Base-by-base conservation (phyloP, 2,888 invertebrate species). In the Mythimna albipuncta region DNA sequence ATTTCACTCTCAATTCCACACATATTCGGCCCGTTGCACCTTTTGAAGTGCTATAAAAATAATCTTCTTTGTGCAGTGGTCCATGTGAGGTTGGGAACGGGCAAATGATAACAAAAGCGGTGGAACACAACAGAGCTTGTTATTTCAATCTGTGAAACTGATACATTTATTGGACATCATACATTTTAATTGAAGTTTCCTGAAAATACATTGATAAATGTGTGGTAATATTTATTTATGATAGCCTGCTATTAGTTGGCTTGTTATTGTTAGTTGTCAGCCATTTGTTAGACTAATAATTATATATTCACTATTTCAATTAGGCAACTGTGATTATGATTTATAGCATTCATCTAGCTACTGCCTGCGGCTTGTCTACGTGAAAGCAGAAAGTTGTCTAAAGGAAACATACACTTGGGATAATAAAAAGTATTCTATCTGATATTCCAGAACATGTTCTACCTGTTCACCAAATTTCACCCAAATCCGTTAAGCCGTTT, bases 1-100 rank as follows among this genome's bases (percentile, higher is more conserved):
- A 92, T 92, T 94, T 91, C 90, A 84, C 91, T 91, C 93, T 91
- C 92, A 93, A 94, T 94, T 92, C 92, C 92, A 91, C 91, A 91
- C 92, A 91, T 91, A 91, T 92, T 91, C 92, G 91, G 93, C 91
- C 91, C 88, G 90, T 85, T 94, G 94, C 94, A 93, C 94, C 92
- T 93, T 94, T 94, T 91, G 90, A 90, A 89, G 92, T 91, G 93
- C 94, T 95, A 94, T 95, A 94, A 95, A 95, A 95, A 95, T 95
- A 95, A 95, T 95, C 94, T 93, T 91, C 94, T 94, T 94, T 95
- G 93, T 93, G 89, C 93, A 92, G 82, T 87, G 90, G 90, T 85
- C 93, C 92, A 90, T 88, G 85, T 82, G 87, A 82, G 88, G 88
- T 90, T 87, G 92, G 89, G 90, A 90, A 90, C 91, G 87, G 86